Conservation (phyloP, 2,113 vertebrate genomes). For the Anarrhichthys ocellatus region DNA sequence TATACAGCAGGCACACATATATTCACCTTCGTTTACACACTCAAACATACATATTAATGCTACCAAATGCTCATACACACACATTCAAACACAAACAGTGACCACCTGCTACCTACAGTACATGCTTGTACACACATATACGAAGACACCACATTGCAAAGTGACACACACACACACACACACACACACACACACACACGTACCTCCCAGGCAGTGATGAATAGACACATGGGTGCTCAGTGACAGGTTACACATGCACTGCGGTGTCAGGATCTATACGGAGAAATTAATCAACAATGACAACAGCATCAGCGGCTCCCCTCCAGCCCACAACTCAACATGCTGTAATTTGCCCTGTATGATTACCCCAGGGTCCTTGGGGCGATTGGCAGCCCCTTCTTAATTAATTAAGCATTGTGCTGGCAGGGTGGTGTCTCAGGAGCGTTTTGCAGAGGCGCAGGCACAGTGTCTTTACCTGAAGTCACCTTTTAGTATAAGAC, state of each 20-base stretch:
- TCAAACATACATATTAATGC: background rate
- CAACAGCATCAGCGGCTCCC: conserved; percentile 69
- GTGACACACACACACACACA: conserved; percentile 30
- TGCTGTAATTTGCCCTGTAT: conserved; percentile 78
- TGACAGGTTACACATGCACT: conserved; percentile 84
- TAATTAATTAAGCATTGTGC: conserved; percentile 83
- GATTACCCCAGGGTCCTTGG: conserved; percentile 83
- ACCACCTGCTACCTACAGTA: conserved; percentile 9
- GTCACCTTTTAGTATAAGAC: conserved; percentile 27
- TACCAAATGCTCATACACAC: background rate
- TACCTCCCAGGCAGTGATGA: conserved; percentile 77
- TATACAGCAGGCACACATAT: conserved; percentile 3
- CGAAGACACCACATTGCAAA: background rate
- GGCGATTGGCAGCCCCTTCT: conserved; percentile 64
- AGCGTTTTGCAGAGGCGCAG: conserved; percentile 4
- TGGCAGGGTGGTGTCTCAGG: conserved; percentile 39
- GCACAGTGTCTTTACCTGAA: conserved; percentile 32
- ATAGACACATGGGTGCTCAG: conserved; percentile 76
- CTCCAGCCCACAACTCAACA: conserved; percentile 60
- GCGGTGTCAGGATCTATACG: conserved; percentile 80
- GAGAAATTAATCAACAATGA: conserved; percentile 85
- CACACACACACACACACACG: conserved; percentile 37
- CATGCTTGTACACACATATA: conserved; percentile 17
- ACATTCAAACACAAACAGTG: background rate
- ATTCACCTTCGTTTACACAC: background rate